Base-by-base conservation (phyloP, 2,888 invertebrate genomes). In the Drosophila nr. perissopoda region DNA sequence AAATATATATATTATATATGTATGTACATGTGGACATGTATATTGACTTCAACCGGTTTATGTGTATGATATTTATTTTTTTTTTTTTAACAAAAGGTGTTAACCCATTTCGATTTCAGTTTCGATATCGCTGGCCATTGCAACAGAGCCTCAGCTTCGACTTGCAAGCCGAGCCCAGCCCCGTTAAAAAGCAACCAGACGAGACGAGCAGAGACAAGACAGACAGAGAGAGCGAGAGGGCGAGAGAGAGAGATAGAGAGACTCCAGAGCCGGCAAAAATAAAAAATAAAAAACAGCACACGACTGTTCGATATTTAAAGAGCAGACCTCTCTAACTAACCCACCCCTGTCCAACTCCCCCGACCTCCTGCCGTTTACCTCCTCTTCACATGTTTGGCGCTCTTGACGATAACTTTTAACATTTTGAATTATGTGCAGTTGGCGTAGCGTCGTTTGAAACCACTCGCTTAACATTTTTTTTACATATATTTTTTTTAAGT, bases 321-420 rank as follows among this genome's bases (percentile, higher is more conserved):
- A 66, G 52, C 40, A 59, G 56, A 62, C 56, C 57, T 56, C 53
- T 38, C n/a, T 10, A 51, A 42, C 21, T 51, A 25, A 31, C 13
- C 54, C 42, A 45, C 45, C 45, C 45, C 21, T 25, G 45, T 16
- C 4, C 21, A 49, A 40, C 25, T 49, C 38, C 13, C 58, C 42
- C 33, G 10, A 36, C 33, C 29, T 16, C 21, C 45, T 16, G 45
- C 45, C 7, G 45, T 45, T 45, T 45, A 45, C 45, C 45, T 45
- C 45, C 40, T 45, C 49, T 31, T 48, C 52, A 48, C 64, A 76
- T 65, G 64, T 54, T 63, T 69, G 42, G 71, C 86, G 83, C 86
- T 87, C 90, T 89, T 89, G 86, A 85, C 77, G 77, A 78, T 90
- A 87, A 87, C 87, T 87, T 87, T 87, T 87, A 90, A 83, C 87